Evolutionary conservation across 2,888 invertebrate species (phyloP).

Genomic region (Tanypteryx hageni): DNA sequence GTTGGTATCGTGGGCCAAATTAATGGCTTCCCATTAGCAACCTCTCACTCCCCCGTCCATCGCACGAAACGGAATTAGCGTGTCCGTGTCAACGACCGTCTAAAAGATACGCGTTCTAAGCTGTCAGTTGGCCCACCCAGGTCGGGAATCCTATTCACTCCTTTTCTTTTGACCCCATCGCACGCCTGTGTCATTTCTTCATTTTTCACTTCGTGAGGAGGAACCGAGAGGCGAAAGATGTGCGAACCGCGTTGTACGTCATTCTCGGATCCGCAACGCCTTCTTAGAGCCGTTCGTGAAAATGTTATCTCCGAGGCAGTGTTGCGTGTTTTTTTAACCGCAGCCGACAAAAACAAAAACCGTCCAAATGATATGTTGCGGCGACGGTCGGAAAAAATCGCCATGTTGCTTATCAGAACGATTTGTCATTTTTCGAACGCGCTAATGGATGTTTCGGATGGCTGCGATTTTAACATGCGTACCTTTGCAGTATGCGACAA

Average conservation of each 20-base stretch:
- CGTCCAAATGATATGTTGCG: neutral
- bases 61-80: neutral
- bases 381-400: neutral
- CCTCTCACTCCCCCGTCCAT: neutral
- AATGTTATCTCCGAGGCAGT: neutral
- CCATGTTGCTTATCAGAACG: neutral
- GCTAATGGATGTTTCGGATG: neutral
- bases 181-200: neutral
- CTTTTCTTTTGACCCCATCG: neutral
- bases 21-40: slow-evolving; percentile 1
- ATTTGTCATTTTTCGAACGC: neutral
- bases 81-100: neutral
- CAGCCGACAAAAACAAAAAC: neutral
- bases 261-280: neutral
- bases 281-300: neutral
- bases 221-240: neutral
- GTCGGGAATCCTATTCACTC: neutral
- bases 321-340: neutral
- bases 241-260: neutral
- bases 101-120: neutral
- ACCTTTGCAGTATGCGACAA: too few species aligned
- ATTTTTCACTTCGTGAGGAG: neutral
- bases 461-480: neutral
- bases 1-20: neutral
- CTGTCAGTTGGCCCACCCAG: neutral